Evolutionary conservation across 2,113 vertebrate genomes (phyloP), one percentile per base, ranked within the genome.

Genomic region (Perccottus glenii): DNA sequence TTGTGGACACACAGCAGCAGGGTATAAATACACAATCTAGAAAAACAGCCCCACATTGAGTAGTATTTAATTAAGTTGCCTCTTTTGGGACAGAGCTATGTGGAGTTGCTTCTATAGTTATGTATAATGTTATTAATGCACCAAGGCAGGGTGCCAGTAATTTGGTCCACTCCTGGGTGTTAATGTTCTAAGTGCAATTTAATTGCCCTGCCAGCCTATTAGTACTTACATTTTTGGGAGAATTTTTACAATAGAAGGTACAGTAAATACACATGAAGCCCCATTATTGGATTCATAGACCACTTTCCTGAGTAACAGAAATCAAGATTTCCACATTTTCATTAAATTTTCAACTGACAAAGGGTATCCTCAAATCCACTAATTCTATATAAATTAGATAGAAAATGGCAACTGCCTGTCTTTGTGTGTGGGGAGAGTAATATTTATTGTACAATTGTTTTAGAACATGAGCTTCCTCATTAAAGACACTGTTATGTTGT

Each of bases 201-300:
- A 75, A 78, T 38, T 64, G 58, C 4, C n/a, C 42, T 58, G 35
- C 58, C 62, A 42, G 63, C 70, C 59, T 38, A 79, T 58, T 11
- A 46, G 55, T 58, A 61, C 56, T 64, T 67, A 11, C 43, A 64
- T 72, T 43, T 62, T 53, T 48, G 16, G 60, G 53, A 36, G 64
- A 56, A 60, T 67, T 77, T 53, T 58, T 5, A n/a, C 52, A 38
- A 36, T 38, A 55, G 33, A 11, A 38, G 52, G 35, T 55, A 36
- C 52, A 38, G 38, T 40, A 40, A 27, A 27, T 27, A 27, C 19
- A 27, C 3, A 27, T 27, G 1, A 27, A 27, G n/a, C 19, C 19
- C 19, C 19, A 27, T 27, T 27, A 27, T 3, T 27, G 19, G 19
- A 27, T 27, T 27, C 19, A 27, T 27, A 27, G 19, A 27, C 19